phyloP scores from a whole-genome alignment of 92 coral and sea anemone genomes.

The Phenganax stokvisi region DNA sequence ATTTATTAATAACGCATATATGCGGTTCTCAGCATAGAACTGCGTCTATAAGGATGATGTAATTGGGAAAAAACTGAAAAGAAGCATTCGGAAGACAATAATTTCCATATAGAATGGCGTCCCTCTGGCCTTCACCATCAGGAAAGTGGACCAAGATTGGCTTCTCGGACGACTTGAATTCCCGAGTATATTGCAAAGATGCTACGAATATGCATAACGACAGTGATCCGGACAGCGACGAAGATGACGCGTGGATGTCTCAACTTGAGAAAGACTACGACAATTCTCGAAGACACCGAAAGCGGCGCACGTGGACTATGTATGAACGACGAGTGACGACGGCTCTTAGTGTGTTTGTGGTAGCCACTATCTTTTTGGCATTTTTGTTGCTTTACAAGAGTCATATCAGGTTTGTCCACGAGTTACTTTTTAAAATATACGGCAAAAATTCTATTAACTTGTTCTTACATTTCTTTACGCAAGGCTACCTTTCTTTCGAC shows the following conservation, averaged over 20 bases:
- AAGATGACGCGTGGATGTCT: conserved; percentile 94
- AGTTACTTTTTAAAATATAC: conserved; percentile 4
- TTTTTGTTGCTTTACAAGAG: conserved; percentile 58
- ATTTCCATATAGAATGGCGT: neutral
- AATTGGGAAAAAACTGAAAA: neutral
- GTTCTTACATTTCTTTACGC: too few relatives aligned
- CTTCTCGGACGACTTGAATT: conserved; percentile 25
- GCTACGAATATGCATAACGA: conserved; percentile 30
- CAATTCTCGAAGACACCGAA: conserved; percentile 64
- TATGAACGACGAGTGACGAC: conserved; percentile 61
- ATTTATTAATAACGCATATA: too few relatives aligned
- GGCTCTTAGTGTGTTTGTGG: conserved; percentile 59
- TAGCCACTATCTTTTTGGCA: conserved; percentile 58
- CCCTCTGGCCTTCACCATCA: conserved; percentile 38
- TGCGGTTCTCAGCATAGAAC: neutral
- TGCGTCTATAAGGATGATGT: neutral
- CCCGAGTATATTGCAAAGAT: conserved; percentile 37
- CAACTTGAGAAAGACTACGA: conserved; percentile 94
- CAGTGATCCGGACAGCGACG: conserved; percentile 72
- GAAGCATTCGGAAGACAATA: neutral
- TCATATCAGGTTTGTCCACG: conserved; percentile 25
- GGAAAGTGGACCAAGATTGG: conserved; percentile 35
- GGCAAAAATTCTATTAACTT: too few relatives aligned
- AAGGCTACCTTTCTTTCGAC: conserved; percentile 28
- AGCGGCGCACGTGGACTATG: conserved; percentile 65